These are phyloP conservation scores for Centrocercus urophasianus DNA, from an alignment of 2,113 vertebrate species.

Conservation along the genomic window DNA sequence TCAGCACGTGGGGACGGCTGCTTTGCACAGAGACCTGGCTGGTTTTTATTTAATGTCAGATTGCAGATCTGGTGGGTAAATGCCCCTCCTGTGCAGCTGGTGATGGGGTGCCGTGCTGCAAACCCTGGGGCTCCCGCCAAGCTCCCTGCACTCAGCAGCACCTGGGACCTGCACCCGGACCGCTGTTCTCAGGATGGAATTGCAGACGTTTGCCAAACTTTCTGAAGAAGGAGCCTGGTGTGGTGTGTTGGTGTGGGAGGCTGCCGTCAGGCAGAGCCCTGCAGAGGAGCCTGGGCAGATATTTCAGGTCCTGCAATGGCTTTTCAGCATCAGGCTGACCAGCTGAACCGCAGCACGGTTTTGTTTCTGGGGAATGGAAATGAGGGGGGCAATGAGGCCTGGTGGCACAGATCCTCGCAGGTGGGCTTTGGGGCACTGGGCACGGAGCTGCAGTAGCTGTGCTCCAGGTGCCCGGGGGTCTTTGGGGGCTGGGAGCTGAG, in stretches of 20 bases:
- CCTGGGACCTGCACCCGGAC: background rate
- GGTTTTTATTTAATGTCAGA: background rate
- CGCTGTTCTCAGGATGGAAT: background rate
- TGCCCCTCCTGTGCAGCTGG: background rate
- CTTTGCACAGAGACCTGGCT: conserved; percentile 11
- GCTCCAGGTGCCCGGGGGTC: no score
- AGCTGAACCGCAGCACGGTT: background rate
- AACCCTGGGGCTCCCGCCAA: background rate
- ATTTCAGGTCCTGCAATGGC: background rate
- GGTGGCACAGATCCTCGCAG: no score
- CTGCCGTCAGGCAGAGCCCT: background rate
- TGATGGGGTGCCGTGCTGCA: background rate
- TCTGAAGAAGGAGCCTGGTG: background rate
- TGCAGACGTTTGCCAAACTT: background rate
- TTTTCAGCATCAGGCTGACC: background rate
- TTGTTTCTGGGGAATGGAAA: background rate
- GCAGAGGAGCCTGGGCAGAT: background rate
- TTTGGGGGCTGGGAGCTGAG: background rate
- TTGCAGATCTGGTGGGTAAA: background rate
- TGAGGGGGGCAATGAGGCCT: background rate
- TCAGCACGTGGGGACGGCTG: background rate
- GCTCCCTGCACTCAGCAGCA: background rate
- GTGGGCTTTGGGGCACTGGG: no score
- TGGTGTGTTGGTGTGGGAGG: background rate
- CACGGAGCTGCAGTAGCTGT: no score